Evolutionary conservation across 2,888 invertebrate genomes (phyloP).

Genomic region (Tipula helvola): DNA sequence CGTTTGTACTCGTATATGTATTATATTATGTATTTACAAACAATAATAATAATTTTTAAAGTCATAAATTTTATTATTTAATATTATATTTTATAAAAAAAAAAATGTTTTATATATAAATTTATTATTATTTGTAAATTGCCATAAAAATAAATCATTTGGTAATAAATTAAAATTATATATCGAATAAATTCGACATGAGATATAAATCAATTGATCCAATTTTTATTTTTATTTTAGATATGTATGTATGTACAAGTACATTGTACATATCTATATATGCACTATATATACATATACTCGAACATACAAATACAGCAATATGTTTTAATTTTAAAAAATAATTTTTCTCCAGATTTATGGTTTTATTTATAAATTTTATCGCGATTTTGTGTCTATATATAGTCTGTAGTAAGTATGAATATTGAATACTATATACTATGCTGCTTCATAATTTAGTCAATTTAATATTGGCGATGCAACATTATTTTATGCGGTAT

Average conservation of each 20-base stretch:
- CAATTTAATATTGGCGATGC: too few species aligned
- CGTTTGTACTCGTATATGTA: not conserved
- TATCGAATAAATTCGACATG: conserved; percentile 4
- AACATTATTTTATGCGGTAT: too few species aligned
- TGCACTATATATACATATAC: too few species aligned
- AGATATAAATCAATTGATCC: conserved; percentile 4
- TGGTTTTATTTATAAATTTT: not conserved
- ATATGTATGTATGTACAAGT: not conserved
- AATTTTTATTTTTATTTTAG: not conserved
- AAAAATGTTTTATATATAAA: not conserved
- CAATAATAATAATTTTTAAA: not conserved
- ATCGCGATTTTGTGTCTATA: not conserved
- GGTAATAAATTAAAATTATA: conserved; percentile 4
- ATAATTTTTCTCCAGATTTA: not conserved
- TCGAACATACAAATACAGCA: not conserved
- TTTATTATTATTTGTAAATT: conserved; percentile 4
- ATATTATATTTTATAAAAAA: not conserved
- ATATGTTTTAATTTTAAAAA: not conserved
- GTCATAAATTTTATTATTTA: not conserved
- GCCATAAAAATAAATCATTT: conserved; percentile 4
- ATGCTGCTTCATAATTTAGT: too few species aligned
- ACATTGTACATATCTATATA: not conserved
- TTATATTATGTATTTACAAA: not conserved
- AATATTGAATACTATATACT: too few species aligned
- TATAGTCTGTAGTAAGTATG: not conserved